Evolutionary conservation across 1,140 invertebrate genomes (phyloP).

Genomic region (Papilio aristodemus): DNA sequence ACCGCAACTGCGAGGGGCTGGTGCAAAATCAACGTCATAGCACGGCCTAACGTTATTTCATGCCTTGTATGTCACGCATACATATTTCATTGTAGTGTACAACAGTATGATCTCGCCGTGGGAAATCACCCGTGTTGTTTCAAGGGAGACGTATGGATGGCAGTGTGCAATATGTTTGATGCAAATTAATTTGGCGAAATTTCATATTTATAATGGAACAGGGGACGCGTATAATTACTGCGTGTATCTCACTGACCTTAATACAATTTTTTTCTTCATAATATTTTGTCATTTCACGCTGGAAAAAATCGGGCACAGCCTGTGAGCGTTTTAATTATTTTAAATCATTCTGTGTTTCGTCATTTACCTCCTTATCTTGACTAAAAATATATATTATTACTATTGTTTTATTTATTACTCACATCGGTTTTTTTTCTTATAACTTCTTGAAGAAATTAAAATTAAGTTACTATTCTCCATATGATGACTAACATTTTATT

Average conservation of each 20-base stretch:
- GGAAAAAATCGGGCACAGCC: neutral
- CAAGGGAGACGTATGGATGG: slow-evolving; percentile 38
- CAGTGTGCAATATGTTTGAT: slow-evolving; percentile 37
- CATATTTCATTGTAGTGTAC: slow-evolving; percentile 71
- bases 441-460: no score
- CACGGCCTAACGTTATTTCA: slow-evolving; percentile 66
- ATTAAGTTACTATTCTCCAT: no score
- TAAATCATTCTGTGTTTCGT: neutral
- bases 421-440: no score
- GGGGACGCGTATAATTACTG: slow-evolving; percentile 15
- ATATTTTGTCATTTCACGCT: neutral
- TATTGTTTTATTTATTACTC: no score
- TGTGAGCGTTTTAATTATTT: neutral
- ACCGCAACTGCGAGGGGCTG: slow-evolving; percentile 40
- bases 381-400: no score
- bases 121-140: slow-evolving; percentile 63
- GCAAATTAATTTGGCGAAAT: slow-evolving; percentile 40
- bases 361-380: neutral
- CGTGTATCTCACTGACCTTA: slow-evolving; percentile 14
- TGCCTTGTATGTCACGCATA: slow-evolving; percentile 66
- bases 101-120: slow-evolving; percentile 61
- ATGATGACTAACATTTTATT: no score
- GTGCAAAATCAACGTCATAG: slow-evolving; percentile 48
- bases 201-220: slow-evolving; percentile 22
- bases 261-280: slow-evolving; percentile 1